Base-by-base conservation (phyloP, 2,113 vertebrate species). In the Sakesphorus luctuosus region DNA sequence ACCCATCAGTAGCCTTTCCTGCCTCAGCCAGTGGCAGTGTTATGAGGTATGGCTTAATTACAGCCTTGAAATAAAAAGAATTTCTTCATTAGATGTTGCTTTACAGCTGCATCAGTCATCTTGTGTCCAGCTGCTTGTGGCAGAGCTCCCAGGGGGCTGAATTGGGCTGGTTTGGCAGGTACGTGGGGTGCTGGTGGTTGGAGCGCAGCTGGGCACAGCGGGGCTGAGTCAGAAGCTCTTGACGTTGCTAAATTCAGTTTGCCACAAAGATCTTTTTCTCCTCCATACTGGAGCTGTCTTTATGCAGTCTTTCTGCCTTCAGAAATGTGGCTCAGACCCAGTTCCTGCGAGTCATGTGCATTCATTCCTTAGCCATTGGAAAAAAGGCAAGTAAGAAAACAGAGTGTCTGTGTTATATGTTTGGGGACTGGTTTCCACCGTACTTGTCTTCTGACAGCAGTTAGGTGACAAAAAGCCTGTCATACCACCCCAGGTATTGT, bases 201-300 rank as follows among this genome's bases (percentile, higher is more conserved):
- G 79, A 77, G 46, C 1, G 5, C 81, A 73, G 83, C 85, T 76
- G 68, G 71, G 88, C 75, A 90, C 67, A 83, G 44, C 26, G 55
- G 35, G 50, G 46, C 58, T 93, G 89, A 94, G 82, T 95, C 96
- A 94, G 85, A 85, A 63, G 76, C 65, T 92, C 79, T 55, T 92
- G 92, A 71, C 3, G 2, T 55, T 90, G 68, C 72, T 96, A 71
- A 92, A 86, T 89, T 71, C 88, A 55, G 6, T 69, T 91, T 68
- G 47, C 82, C 90, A 94, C 94, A 95, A 82, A 91, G 87, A 46
- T 79, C 82, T 89, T 90, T 84, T 95, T 86, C 89, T 93, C 6
- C 72, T 95, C 66, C 38, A 4, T 46, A 52, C 83, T 90, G 73
- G 86, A 80, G 86, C 92, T 88, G 63, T 58, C 65, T 93, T 61